These are phyloP conservation scores for Melozone crissalis DNA, from an alignment of 2,113 vertebrate genomes.

Conservation along the genomic window DNA sequence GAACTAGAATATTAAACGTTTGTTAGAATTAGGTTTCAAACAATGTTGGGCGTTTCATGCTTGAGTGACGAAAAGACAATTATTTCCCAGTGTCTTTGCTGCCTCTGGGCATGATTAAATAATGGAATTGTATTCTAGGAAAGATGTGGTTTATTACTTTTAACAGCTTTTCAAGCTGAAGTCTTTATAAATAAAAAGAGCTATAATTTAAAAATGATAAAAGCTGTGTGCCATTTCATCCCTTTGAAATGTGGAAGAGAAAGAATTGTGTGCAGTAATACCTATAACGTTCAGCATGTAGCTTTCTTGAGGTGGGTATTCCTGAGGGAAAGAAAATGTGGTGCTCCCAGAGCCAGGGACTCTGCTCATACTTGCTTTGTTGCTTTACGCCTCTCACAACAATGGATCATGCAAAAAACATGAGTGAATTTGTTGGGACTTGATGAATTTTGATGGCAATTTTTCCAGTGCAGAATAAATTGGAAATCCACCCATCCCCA, in stretches of 20 bases:
- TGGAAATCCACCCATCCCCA: not conserved
- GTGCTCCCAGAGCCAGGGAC: not conserved
- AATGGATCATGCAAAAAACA: not conserved
- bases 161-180: conserved; percentile 64
- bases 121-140: conserved; percentile 56
- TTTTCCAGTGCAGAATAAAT: not conserved
- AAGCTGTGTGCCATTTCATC: not conserved
- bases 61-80: conserved; percentile 65
- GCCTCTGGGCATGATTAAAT: conserved; percentile 70
- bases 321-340: not conserved
- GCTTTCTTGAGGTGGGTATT: not conserved
- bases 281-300: not conserved
- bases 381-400: not conserved
- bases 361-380: not conserved
- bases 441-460: not conserved
- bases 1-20: conserved; percentile 52
- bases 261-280: not conserved
- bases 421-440: not conserved
- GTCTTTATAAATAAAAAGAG: conserved; percentile 49
- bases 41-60: conserved; percentile 56
- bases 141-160: conserved; percentile 65
- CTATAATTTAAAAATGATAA: conserved; percentile 45
- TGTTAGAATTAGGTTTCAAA: conserved; percentile 65
- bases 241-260: not conserved
- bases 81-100: conserved; percentile 57